Evolutionary conservation across 2,888 invertebrate species (phyloP), one percentile per base, ranked within the genome.

Genomic region (Drosophila monieri): DNA sequence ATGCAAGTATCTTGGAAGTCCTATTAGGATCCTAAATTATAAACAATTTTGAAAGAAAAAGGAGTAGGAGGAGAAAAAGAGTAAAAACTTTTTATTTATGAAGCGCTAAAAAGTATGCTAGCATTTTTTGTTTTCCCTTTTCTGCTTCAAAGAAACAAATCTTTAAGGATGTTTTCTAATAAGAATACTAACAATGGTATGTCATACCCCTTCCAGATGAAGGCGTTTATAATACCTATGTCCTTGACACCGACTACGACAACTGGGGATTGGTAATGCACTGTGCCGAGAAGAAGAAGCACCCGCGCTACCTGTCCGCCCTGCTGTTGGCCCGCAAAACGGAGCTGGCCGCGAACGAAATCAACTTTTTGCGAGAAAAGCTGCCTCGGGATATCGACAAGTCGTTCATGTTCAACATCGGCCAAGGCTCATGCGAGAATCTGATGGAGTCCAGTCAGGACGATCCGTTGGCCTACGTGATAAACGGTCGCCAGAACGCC

Each of bases 201-300:
- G 1, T 6, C 2, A 6, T 4, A 6, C n/a, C 35, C 9, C 15
- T 41, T 41, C 0, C 90, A 97, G 96, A 96, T 91, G 96, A 97
- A 91, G 97, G 96, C 10, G 93, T 97, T 73, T 97, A 97, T 92
- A 97, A 97, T 88, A 97, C 97, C 0, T 97, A 96, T 89, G 95
- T 97, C 0, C 90, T 97, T 78, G 97, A 97, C 88, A 95, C 96
- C 0, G 97, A 97, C 89, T 96, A 97, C 90, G 94, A 93, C 61
- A 95, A 95, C 1, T 97, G 97, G 97, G 94, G 96, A 0, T 91
- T 97, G 44, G 92, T 97, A 27, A 93, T 97, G 88, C 97, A 97
- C 88, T 97, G 97, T 81, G 97, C 97, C 0, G 97, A 97, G 88
- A 96, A 97, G 90, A 93, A 93, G 49, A 94, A 95, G 77, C 95